Base-by-base conservation (phyloP, 2,113 vertebrate species). In the Gallinago paraguaiae region DNA sequence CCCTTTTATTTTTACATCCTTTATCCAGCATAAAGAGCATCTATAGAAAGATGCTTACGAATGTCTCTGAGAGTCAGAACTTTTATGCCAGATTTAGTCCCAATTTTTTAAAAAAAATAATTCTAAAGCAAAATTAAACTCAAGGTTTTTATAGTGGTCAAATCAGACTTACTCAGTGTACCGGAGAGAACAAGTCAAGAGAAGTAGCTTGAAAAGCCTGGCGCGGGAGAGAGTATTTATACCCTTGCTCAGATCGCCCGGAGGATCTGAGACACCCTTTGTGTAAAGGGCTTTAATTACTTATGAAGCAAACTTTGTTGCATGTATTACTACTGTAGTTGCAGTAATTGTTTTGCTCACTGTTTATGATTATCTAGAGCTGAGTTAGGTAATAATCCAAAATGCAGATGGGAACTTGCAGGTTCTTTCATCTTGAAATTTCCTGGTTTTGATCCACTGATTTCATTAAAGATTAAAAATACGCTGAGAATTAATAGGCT, bases 91-190 rank as follows among this genome's bases (percentile, higher is more conserved):
- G 50, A 27, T 39, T 67, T 50, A 85, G 23, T 43, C 68, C 69
- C 2, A 2, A 1, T n/a, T 95, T 86, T n/a, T 95, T 86, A 56
- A 63, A 43, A 31, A 69, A 78, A 48, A 4, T 59, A 41, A 23
- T 2, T 8, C 71, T 71, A 94, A 82, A 94, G 4, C 19, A 67
- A 71, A 57, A 70, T 35, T 7, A 75, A 83, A 68, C 13, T 77
- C 5, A 16, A 81, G 15, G 6, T 51, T 80, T 88, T 88, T 80
- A 45, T 35, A 82, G 91, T 35, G 16, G 57, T 53, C 60, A 80
- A 59, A 46, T 27, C n/a, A 19, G 46, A 97, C 96, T 97, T 97
- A 97, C 96, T 94, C 71, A 46, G 96, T 7, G 82, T 61, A 82
- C 43, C 69, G 93, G 69, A 95, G 95, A 88, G 78, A n/a, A 83